phyloP scores from a whole-genome alignment of 2,888 invertebrate species.

The Pollenia labialis region DNA sequence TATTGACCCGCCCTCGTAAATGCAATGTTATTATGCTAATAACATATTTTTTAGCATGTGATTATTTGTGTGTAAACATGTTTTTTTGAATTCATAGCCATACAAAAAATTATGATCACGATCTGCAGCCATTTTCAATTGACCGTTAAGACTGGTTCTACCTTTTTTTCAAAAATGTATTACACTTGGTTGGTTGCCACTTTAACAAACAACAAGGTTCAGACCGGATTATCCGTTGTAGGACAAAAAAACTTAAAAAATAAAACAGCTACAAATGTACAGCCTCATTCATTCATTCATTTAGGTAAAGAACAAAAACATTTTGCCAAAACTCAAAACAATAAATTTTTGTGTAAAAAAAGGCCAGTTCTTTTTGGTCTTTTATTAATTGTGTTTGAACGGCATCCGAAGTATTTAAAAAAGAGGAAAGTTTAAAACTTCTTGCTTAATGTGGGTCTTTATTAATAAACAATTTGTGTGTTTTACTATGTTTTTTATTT shows the following conservation, averaged over 20 bases:
- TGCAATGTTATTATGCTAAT: slow-evolving; percentile 61
- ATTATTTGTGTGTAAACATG: slow-evolving; percentile 18
- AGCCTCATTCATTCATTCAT: slow-evolving; percentile 23
- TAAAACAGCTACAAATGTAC: neutral
- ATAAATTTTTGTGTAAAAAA: slow-evolving; percentile 23
- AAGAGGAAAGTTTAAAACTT: slow-evolving; percentile 7
- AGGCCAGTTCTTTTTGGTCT: slow-evolving; percentile 39
- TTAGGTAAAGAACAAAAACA: slow-evolving; percentile 1
- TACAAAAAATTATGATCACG: slow-evolving; percentile 72
- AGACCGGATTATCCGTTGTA: slow-evolving; percentile 80
- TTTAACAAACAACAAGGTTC: slow-evolving; percentile 80
- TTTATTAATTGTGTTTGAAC: slow-evolving; percentile 40
- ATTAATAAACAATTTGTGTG: slow-evolving; percentile 58
- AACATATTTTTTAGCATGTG: slow-evolving; percentile 59
- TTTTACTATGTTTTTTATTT: slow-evolving; percentile 40
- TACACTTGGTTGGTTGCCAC: slow-evolving; percentile 65
- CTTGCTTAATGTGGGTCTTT: neutral
- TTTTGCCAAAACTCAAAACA: slow-evolving; percentile 30
- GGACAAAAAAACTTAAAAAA: slow-evolving; percentile 30
- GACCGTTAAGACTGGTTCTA: slow-evolving; percentile 78
- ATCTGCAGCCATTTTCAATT: slow-evolving; percentile 80
- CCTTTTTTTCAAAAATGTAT: slow-evolving; percentile 29
- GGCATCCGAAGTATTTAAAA: slow-evolving; percentile 56
- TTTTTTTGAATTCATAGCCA: slow-evolving; percentile 64
- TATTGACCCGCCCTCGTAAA: slow-evolving; percentile 29